Percentiles rank a stretch among this genome's conserved stretches.
Evolutionary conservation across 2,888 invertebrate genomes (phyloP).

Genomic region (Dilophus febrilis): DNA sequence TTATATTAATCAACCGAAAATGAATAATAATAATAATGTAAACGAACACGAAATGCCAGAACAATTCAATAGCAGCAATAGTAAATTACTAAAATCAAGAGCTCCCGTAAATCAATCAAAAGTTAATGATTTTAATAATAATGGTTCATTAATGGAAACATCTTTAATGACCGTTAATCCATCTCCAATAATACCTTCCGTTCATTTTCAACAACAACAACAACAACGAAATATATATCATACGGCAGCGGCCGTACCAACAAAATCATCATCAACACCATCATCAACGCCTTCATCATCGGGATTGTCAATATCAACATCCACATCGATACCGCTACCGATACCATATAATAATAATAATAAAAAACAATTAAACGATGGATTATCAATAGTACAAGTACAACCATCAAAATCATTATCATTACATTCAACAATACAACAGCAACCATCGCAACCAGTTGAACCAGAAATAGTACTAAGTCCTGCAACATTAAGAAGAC

Average conservation of each 20-base stretch:
- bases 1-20: no score
- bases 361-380: not conserved
- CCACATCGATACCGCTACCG: not conserved
- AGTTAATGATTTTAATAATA: constrained; percentile 16
- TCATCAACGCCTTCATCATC: not conserved
- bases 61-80: constrained; percentile 13
- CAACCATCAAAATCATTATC: not conserved
- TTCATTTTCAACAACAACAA: not conserved
- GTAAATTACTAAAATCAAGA: constrained; percentile 25
- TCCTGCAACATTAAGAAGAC: constrained; percentile 30
- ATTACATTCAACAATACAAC: constrained; percentile 5
- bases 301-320: not conserved
- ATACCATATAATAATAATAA: not conserved
- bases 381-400: not conserved
- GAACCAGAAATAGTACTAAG: constrained; percentile 30
- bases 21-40: no score
- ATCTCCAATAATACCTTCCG: constrained; percentile 4
- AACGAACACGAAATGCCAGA: no score
- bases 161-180: constrained; percentile 22
- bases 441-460: constrained; percentile 7
- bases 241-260: not conserved
- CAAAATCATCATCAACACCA: not conserved
- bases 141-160: constrained; percentile 23
- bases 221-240: not conserved
- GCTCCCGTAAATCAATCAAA: constrained; percentile 21